Percentiles rank a stretch among this genome's conserved stretches.
Conservation (phyloP, 30 jellyfish, hydroid and myxozoan genomes). For the Aurelia aurita complex sp. Pacific region DNA sequence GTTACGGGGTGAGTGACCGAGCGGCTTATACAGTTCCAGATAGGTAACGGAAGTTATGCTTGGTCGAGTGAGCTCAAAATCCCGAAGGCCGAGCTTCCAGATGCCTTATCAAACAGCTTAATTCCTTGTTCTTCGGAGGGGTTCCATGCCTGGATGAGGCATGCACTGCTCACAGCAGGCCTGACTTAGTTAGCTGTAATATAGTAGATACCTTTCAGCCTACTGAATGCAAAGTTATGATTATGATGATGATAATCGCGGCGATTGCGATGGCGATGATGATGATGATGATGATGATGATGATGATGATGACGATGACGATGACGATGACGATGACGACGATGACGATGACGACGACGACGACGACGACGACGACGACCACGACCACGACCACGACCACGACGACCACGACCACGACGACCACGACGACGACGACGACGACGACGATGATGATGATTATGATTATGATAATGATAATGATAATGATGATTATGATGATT, state of each 20-base stretch:
- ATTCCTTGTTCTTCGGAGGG: too few species aligned
- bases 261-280: slow-evolving; percentile 14
- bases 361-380: slow-evolving; percentile 8
- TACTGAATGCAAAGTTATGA: not conserved
- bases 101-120: too few species aligned
- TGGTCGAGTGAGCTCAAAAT: too few species aligned
- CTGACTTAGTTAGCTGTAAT: not conserved
- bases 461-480: slow-evolving; percentile 18
- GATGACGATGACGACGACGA: slow-evolving; percentile 19
- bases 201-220: not conserved
- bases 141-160: too few species aligned
- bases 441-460: not conserved
- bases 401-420: slow-evolving; percentile 1
- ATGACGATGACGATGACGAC: slow-evolving; percentile 18
- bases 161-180: too few species aligned
- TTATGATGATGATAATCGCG: slow-evolving; percentile 1
- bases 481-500: slow-evolving; percentile 17
- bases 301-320: slow-evolving; percentile 28
- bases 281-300: slow-evolving; percentile 35
- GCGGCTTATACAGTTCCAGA: too few species aligned
- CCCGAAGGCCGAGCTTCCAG: too few species aligned
- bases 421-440: slow-evolving; percentile 10
- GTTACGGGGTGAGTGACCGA: too few species aligned
- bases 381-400: slow-evolving; percentile 3
- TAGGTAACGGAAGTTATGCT: too few species aligned